These are phyloP conservation scores for Channa striata DNA, from an alignment of 2,797 vertebrate genomes.

Conservation along the genomic window DNA sequence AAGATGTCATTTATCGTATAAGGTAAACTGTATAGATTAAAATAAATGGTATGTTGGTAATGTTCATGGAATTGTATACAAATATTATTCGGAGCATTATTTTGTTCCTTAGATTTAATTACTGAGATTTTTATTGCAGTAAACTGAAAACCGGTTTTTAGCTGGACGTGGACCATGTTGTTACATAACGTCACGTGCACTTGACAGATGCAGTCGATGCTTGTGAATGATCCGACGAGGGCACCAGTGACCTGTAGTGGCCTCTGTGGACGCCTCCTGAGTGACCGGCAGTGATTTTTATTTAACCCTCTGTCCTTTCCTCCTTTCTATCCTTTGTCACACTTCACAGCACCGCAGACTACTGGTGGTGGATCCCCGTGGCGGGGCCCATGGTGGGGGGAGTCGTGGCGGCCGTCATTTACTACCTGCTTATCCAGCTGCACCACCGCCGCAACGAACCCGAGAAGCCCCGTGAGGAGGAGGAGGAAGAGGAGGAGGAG, in stretches of 20 bases:
- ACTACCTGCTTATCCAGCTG: constrained; percentile 90
- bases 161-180: background rate
- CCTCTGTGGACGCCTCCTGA: constrained; percentile 6
- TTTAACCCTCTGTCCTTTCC: background rate
- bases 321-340: background rate
- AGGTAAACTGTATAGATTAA: too few species aligned
- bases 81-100: too few species aligned
- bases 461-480: constrained; percentile 65
- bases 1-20: too few species aligned
- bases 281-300: background rate
- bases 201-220: constrained; percentile 45
- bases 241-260: background rate
- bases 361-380: constrained; percentile 98
- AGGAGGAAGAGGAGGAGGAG: constrained; percentile 71
- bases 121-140: background rate
- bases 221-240: constrained; percentile 38
- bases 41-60: too few species aligned
- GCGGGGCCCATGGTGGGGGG: constrained; percentile 93
- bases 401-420: constrained; percentile 86
- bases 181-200: constrained; percentile 72
- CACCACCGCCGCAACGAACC: constrained; percentile 84
- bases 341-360: constrained; percentile 86
- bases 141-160: background rate
- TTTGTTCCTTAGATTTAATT: background rate
- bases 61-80: too few species aligned